Base-by-base conservation (phyloP, 2,888 invertebrate species). In the Eupsilia transversa region DNA sequence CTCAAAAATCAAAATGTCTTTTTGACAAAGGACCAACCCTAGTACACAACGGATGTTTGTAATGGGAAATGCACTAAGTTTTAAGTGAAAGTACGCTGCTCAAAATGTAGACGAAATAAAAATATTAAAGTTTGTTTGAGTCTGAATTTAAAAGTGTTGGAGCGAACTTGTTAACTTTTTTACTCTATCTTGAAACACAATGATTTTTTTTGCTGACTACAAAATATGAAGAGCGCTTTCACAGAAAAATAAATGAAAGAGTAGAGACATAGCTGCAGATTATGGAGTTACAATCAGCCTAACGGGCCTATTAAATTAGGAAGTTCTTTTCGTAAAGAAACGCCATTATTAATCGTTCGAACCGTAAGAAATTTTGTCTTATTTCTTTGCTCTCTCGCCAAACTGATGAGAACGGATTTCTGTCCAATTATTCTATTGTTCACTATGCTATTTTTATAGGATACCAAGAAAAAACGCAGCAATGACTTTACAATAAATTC, bases 341-440 rank as follows among this genome's bases (percentile, higher is more conserved):
- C 4, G n/a, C 30, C 54, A 43, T 60, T 30, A 64, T 70, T 75
- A 27, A 70, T 75, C 14, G 20, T 57, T 20, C 12, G 23, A n/a
- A 30, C 14, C 20, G 10, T 23, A 35, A 67, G 38, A 23, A 71
- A 60, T 43, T 57, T 56, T 80, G 23, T 49, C 63, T 35, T 14
- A 52, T 54, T 74, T 61, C 52, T 59, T 76, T 61, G 57, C 67
- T 70, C 56, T 72, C 7, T 56, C n/a, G 14, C 7, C 12, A 60
- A 49, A 77, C 14, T 56, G 46, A 74, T 64, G 38, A 69, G 9
- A 57, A 41, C 4, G 20, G 27, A 71, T 59, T 72, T 73, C 14
- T 20, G 20, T 68, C 41, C 66, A 72, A 61, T 84, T 80, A 70
- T 73, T 67, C 56, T 67, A 67, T 35, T 73, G 54, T 70, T 57